phyloP scores from a whole-genome alignment of 2,888 invertebrate genomes.

The Seira sanloemensis region DNA sequence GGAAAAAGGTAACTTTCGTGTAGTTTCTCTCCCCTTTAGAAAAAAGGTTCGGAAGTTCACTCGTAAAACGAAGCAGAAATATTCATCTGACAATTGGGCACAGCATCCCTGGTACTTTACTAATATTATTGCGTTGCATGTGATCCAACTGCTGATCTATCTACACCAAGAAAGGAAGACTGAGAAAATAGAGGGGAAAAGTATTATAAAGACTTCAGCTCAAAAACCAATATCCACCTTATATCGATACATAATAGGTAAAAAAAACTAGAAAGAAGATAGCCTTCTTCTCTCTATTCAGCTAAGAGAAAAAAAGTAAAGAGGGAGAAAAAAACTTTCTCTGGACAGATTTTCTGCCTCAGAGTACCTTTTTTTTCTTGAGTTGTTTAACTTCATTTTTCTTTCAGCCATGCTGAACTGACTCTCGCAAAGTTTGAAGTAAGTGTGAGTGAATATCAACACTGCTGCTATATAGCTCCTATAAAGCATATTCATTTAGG shows the following conservation, averaged over 20 bases:
- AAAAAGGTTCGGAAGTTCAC: slow-evolving; percentile 57
- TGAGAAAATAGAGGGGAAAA: slow-evolving; percentile 25
- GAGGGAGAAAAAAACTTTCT: slow-evolving; percentile 47
- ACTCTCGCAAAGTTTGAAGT: slow-evolving; percentile 58
- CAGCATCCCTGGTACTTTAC: slow-evolving; percentile 44
- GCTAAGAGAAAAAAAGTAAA: background rate
- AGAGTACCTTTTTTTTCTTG: slow-evolving; percentile 65
- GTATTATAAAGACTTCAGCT: background rate
- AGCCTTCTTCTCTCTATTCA: background rate
- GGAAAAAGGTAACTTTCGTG: slow-evolving; percentile 53
- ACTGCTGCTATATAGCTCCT: background rate
- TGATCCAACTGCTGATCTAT: slow-evolving; percentile 39
- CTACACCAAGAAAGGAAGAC: slow-evolving; percentile 59
- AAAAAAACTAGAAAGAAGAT: slow-evolving; percentile 23
- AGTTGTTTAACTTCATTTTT: slow-evolving; percentile 70
- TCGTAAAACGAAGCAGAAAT: slow-evolving; percentile 62
- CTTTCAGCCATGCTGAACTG: slow-evolving; percentile 57
- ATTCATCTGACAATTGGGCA: slow-evolving; percentile 53
- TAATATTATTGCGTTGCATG: slow-evolving; percentile 51
- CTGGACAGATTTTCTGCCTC: slow-evolving; percentile 70
- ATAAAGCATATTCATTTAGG: background rate
- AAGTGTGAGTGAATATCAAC: slow-evolving; percentile 44
- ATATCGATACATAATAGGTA: slow-evolving; percentile 35
- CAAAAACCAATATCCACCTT: slow-evolving; percentile 47
- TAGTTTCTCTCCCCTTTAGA: slow-evolving; percentile 26